phyloP scores from a whole-genome alignment of 2,888 invertebrate genomes.

The Elmis aenea region DNA sequence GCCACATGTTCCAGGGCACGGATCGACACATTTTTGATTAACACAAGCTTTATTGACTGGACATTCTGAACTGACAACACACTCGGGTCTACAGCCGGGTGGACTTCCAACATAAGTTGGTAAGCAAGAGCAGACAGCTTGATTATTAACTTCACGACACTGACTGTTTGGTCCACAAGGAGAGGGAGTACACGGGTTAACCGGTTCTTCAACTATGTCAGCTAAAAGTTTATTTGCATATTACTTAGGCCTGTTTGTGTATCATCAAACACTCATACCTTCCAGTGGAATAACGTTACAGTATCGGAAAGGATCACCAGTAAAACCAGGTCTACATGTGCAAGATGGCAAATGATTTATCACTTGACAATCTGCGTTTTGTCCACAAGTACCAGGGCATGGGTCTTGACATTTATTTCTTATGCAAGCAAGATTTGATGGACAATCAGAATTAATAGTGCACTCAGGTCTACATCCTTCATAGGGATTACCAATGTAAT shows the following conservation, averaged over 20 bases:
- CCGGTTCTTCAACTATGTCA: conserved; percentile 32
- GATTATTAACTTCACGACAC: conserved; percentile 63
- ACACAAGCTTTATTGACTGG: conserved; percentile 59
- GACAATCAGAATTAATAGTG: conserved; percentile 66
- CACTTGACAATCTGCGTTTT: conserved; percentile 67
- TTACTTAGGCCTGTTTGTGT: too few relatives aligned
- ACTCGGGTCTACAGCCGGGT: conserved; percentile 67
- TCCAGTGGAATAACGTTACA: conserved; percentile 45
- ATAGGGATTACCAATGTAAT: conserved; percentile 62
- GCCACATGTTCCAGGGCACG: conserved; percentile 68
- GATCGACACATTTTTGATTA: conserved; percentile 63
- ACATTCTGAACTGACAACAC: conserved; percentile 66
- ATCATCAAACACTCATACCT: conserved; percentile 44
- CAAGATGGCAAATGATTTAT: conserved; percentile 70
- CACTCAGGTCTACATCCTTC: conserved; percentile 63
- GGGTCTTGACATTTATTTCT: conserved; percentile 67
- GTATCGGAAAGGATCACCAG: conserved; percentile 63
- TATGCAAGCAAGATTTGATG: conserved; percentile 61
- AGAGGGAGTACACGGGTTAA: conserved; percentile 67
- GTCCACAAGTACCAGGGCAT: conserved; percentile 68
- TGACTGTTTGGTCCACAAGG: conserved; percentile 78
- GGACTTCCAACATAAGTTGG: conserved; percentile 60
- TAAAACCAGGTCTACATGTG: conserved; percentile 56
- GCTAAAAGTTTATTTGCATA: too few relatives aligned
- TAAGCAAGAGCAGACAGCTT: conserved; percentile 66